Base-by-base conservation (phyloP, 2,888 invertebrate species). In the Liopterus haemorrhoidalis region DNA sequence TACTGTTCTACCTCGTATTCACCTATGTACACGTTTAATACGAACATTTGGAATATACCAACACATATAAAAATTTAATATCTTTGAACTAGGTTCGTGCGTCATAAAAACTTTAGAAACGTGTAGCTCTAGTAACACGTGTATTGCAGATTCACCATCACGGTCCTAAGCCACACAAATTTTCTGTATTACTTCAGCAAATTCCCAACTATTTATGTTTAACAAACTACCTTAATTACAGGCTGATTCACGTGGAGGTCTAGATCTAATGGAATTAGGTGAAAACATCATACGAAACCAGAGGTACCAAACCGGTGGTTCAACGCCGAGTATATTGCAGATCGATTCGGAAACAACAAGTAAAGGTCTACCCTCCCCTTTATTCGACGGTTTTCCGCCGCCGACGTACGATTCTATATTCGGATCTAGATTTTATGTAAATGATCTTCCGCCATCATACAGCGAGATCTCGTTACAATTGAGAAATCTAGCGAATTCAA, bases 371-470 rank as follows among this genome's bases (percentile, higher is more conserved):
- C 64, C 70, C 19, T 62, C 64, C 4, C 72, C 72, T 1, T 60
- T 70, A 11, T 70, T 71, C 1, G 53, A 65, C 31, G 70, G 70
- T 22, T 66, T 69, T 28, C 70, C 72, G 2, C 74, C 74, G 0
- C 74, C 74, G 1, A 68, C 72, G 0, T 74, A 74, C 55, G 73
- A 74, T 37, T 72, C 73, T 48, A 71, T 74, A 43, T 73, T 72
- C 49, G 71, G 72, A 8, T 55, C 55, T 14, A 57, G 57, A 45
- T 39, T 39, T 11, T 39, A 33, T 19, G 57, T 46, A 9, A 52
- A 53, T 22, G 67, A 67, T 49, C 57, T 67, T 40, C 67, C 66
- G 6, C 67, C 65, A 5, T 64, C 66, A 4, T 68, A 68, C 55
- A 68, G 67, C 53, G 66, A 66, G 53, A 54, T 65, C 28, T 64